Evolutionary conservation across 2,888 invertebrate species (phyloP), one percentile per base, ranked within the genome.

Genomic region (Halictus ligatus): DNA sequence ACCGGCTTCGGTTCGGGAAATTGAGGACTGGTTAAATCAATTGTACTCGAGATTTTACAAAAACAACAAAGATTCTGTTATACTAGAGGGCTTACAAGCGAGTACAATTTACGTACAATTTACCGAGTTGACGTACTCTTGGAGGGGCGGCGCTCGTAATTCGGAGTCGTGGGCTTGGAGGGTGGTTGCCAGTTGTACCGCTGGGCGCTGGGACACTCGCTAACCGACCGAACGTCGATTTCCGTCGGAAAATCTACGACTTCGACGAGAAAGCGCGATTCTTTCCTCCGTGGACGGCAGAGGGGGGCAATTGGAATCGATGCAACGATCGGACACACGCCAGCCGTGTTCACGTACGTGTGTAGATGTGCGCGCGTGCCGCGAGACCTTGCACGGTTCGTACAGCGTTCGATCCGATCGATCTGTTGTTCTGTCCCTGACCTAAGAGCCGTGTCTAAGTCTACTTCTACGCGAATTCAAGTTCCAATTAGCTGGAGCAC

Each of bases 401-500:
- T 81, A 81, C 71, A 83, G 67, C 64, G 81, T 80, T 81, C 77
- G 88, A 85, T 88, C 74, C 43, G 74, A 89, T 89, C 89, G 86
- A 89, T 86, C 80, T 81, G 77, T 78, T 75, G 81, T 82, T 78
- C 71, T 86, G 90, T 85, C 89, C 89, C 88, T 89, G 89, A 89
- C 89, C 89, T 84, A 86, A 89, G 80, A 83, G 6, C 35, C 10
- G 43, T 54, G 58, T 77, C 79, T 69, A 69, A 86, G 74, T 86
- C 77, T 73, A 75, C 40, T 35, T 81, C 60, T 75, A 81, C 29
- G 75, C 54, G 72, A 85, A 81, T 85, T 75, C 25, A n/a, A 71
- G 40, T 15, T 72, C 54, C 29, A 58, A 58, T 58, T 58, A 58
- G 58, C 58, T n/a, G 54, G 21, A 54, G 54, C 54, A 54, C 10